Evolutionary conservation across 2,888 invertebrate genomes (phyloP), one percentile per base, ranked within the genome.

Genomic region (Netelia melanura): DNA sequence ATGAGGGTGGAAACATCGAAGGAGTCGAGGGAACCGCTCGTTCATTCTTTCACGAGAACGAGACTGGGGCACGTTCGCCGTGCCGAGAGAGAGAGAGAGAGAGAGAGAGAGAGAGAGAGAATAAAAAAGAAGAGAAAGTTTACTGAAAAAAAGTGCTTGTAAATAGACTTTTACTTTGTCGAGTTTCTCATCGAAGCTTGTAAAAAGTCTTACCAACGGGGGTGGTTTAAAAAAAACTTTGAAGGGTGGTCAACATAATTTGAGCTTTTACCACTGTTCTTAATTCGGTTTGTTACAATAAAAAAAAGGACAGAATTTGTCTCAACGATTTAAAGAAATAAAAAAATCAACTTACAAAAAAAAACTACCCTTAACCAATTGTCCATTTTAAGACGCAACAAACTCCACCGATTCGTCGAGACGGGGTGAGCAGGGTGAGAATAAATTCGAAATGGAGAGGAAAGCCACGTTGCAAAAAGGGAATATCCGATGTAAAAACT

Each of bases 1-100:
- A 89, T 85, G 86, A 87, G 84, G 85, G 78, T 79, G 72, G 74
- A 54, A 61, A 68, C 61, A 65, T 71, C 56, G 62, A 54, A 81
- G 56, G 17, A 78, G 61, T 44, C 48, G 61, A 62, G 62, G 65
- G 58, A 17, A 48, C 48, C 25, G 62, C 61, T 65, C 44, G 62
- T 30, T 79, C 44, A 25, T 72, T 76, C 56, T 74, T 17, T 23
- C 67, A 52, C 62, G 44, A 61, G 74, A 62, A 21, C 30, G 44
- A 62, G n/a, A 43, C 54, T 25, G 58, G 25, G 71, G 25, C 48
- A 56, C 62, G 52, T 14, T 38, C 38, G 54, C 54, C 38, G 11
- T 11, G 11, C 17, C 48, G 14, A 3, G 14, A 48, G 48, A 48
- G 3, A 48, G 0, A 48, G 48, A 14, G 48, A 2, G 11, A 48